Evolutionary conservation across 2,113 vertebrate species (phyloP).

Genomic region (Illadopsis cleaveri): DNA sequence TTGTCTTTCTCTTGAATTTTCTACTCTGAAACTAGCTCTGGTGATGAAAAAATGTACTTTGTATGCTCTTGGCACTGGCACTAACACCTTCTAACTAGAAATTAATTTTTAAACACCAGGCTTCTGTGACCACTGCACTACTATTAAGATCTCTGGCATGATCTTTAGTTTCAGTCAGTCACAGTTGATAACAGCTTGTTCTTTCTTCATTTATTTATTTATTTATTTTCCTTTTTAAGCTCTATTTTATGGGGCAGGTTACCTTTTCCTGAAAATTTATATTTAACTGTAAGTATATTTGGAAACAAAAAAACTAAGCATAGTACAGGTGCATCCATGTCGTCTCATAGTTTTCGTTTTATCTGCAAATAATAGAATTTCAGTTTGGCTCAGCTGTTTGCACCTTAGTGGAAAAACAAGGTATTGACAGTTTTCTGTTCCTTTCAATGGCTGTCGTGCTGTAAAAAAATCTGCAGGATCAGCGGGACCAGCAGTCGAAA

Average conservation of each 20-base stretch:
- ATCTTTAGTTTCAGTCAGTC: constrained; percentile 34
- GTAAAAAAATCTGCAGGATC: neutral
- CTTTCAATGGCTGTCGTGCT: neutral
- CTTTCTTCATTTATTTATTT: neutral
- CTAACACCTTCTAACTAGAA: constrained; percentile 59
- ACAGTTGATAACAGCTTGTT: constrained; percentile 6
- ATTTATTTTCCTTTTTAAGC: neutral
- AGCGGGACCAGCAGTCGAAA: neutral
- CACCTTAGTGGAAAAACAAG: neutral
- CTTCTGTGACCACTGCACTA: constrained; percentile 54
- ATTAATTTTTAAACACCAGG: constrained; percentile 72
- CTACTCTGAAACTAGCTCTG: constrained; percentile 8
- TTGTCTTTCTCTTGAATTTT: constrained; percentile 52
- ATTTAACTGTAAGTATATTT: constrained; percentile 61
- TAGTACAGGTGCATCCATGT: constrained; percentile 16
- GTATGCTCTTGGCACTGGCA: constrained; percentile 43
- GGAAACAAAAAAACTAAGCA: constrained; percentile 38
- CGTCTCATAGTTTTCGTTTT: constrained; percentile 20
- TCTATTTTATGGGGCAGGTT: constrained; percentile 37
- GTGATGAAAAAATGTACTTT: constrained; percentile 61
- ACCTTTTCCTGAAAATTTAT: constrained; percentile 53
- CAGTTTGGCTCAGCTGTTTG: neutral
- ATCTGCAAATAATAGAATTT: neutral
- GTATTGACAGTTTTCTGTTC: neutral
- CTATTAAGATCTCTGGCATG: constrained; percentile 60